These are phyloP conservation scores for Prionace glauca DNA, from an alignment of 2,797 vertebrate species.

Conservation along the genomic window DNA sequence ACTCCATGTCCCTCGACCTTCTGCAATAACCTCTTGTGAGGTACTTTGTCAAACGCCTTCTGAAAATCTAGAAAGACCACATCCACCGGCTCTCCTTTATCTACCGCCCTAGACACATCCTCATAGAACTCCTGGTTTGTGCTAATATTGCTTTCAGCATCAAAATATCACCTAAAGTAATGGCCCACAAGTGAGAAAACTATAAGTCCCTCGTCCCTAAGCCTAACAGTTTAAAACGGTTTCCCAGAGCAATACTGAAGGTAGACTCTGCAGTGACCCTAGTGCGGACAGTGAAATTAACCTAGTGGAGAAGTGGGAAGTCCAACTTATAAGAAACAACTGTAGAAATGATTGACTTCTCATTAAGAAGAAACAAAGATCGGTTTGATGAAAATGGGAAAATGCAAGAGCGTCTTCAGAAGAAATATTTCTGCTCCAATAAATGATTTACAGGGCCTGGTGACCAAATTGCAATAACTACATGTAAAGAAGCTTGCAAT, in stretches of 20 bases:
- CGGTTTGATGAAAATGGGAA: not conserved
- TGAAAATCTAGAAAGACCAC: no score
- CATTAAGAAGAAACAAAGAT: not conserved
- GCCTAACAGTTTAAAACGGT: not conserved
- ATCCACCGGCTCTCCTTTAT: no score
- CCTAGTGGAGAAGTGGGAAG: not conserved
- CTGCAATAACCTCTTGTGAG: no score
- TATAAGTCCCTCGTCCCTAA: not conserved
- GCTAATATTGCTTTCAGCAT: not conserved
- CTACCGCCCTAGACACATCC: no score
- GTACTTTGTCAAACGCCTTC: no score
- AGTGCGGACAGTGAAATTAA: not conserved
- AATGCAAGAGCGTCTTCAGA: no score
- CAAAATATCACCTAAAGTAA: not conserved
- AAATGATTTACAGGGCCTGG: not conserved
- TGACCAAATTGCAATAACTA: not conserved
- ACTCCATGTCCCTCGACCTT: no score
- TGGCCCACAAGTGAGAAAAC: not conserved
- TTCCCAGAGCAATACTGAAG: not conserved
- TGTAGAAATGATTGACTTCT: not conserved
- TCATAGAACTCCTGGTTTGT: no score
- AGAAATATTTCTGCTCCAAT: not conserved
- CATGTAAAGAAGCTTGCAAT: not conserved
- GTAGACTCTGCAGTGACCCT: not conserved
- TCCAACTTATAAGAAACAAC: not conserved